Conservation (phyloP, 53 echinoderm and acorn worm genomes). For the Glandiceps talaboti region DNA sequence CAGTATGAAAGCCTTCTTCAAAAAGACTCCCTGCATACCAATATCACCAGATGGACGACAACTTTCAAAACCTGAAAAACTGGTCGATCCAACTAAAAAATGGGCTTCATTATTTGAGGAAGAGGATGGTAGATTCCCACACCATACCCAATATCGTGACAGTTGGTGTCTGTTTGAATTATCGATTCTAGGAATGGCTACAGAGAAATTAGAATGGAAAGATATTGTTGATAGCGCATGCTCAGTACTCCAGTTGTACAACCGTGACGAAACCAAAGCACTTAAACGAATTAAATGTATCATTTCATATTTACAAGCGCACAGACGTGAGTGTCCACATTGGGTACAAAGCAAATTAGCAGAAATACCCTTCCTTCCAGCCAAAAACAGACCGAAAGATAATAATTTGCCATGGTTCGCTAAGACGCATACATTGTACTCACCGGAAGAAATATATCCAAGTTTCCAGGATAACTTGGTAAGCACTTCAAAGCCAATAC, state of each 20-base stretch:
- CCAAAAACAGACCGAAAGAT: slow-evolving; percentile 7
- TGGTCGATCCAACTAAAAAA: slow-evolving; percentile 9
- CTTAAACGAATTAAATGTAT: not conserved
- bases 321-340: not conserved
- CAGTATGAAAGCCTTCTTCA: slow-evolving; percentile 16
- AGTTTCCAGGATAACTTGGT: slow-evolving; percentile 4
- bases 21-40: slow-evolving; percentile 20
- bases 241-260: slow-evolving; percentile 1
- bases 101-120: slow-evolving; percentile 7
- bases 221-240: slow-evolving; percentile 28
- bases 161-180: slow-evolving; percentile 16
- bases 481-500: slow-evolving; percentile 15
- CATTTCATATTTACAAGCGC: slow-evolving; percentile 8
- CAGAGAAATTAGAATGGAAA: slow-evolving; percentile 14
- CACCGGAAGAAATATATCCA: slow-evolving; percentile 8
- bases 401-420: slow-evolving; percentile 15
- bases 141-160: slow-evolving; percentile 14
- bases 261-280: not conserved
- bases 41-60: slow-evolving; percentile 21
- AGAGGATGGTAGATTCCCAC: slow-evolving; percentile 25
- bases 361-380: slow-evolving; percentile 30
- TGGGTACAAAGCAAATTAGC: not conserved
- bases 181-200: slow-evolving; percentile 24
- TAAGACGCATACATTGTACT: not conserved
- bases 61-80: slow-evolving; percentile 10